Conservation (phyloP, 2,888 invertebrate genomes). For the Sabatieria punctata region DNA sequence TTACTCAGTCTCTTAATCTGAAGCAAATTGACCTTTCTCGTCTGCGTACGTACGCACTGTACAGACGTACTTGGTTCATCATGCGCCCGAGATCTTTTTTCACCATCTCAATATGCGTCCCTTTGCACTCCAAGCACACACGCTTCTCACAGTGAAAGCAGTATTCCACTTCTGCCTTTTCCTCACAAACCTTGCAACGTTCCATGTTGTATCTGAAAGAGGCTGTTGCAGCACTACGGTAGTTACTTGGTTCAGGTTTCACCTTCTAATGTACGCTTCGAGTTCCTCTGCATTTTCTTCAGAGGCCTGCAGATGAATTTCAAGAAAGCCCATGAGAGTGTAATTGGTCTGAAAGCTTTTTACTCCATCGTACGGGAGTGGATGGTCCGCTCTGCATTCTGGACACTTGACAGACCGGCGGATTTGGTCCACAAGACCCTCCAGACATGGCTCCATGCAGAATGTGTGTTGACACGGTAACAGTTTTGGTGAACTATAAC, state of each 20-base stretch:
- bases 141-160: constrained; percentile 95
- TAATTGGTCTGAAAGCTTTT: constrained; percentile 48
- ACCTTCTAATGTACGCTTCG: constrained; percentile 30
- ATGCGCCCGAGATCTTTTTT: constrained; percentile 73
- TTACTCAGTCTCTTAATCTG: constrained; percentile 25
- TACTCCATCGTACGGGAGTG: constrained; percentile 36
- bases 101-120: constrained; percentile 81
- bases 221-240: neutral
- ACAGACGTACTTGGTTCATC: constrained; percentile 49
- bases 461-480: constrained; percentile 98
- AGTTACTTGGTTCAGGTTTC: neutral
- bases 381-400: constrained; percentile 43
- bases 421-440: constrained; percentile 79
- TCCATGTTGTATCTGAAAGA: constrained; percentile 28
- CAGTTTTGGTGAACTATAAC: constrained; percentile 55
- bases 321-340: constrained; percentile 47
- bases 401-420: constrained; percentile 48
- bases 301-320: constrained; percentile 29
- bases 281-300: constrained; percentile 26
- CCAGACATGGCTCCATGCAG: constrained; percentile 96
- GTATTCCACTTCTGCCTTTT: constrained; percentile 35
- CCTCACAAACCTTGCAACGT: constrained; percentile 31
- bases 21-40: constrained; percentile 1
- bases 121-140: constrained; percentile 84
- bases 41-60: neutral